Evolutionary conservation across 2,113 vertebrate species (phyloP), one percentile per base, ranked within the genome.

Genomic region (Hassar affinis): DNA sequence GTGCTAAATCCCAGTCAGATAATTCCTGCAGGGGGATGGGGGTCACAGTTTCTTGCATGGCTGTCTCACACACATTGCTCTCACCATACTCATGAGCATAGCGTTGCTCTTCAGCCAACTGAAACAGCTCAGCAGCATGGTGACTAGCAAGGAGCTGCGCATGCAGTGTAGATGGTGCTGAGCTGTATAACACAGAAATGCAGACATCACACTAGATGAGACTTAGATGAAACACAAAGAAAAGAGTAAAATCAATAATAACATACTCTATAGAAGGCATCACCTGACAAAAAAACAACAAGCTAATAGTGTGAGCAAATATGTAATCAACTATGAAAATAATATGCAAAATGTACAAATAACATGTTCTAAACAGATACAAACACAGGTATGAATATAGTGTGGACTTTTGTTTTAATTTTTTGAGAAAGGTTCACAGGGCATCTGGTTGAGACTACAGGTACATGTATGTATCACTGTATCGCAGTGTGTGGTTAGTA

Each of bases 91-190:
- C 97, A 80, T 98, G 96, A 49, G 91, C 89, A 17, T 88, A 91
- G 78, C 97, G 91, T 79, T 94, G 96, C 57, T 95, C 92, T 87
- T 89, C 87, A 69, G 97, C 96, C 87, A 98, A 90, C 69, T 90
- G 89, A 91, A 96, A 91, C 79, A 94, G 85, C 79, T 95, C 90
- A 42, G 92, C 83, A 78, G 93, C 90, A 88, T 95, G 95, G 42
- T 84, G 84, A 86, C 89, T 94, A 79, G 90, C 87, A 49, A 78
- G 77, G 42, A 92, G 84, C 42, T 88, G 83, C 80, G 85, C 88
- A 20, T 94, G 92, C 86, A 92, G 77, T 0, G 83, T 14, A 62
- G 90, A 93, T 9, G 90, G 89, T 14, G 81, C 49, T 22, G 89
- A 81, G 77, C 94, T 97, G 90, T 74, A 82, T 10, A 74, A 45